Base-by-base conservation (phyloP, 2,888 invertebrate species). In the Aethes cnicana region DNA sequence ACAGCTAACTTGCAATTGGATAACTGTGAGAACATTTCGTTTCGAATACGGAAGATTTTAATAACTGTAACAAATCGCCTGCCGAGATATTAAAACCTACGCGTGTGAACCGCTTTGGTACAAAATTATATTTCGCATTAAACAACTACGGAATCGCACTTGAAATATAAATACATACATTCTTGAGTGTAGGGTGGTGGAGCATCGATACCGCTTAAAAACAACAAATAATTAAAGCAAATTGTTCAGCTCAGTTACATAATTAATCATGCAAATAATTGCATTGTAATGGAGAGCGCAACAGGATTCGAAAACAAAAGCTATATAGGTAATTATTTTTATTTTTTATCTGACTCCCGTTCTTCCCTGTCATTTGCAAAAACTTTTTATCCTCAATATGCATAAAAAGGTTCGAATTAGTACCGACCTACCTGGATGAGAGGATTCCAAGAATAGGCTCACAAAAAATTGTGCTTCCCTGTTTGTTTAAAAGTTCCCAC, bases 401-500 rank as follows among this genome's bases (percentile, higher is more conserved):
- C 69, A 69, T 70, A 77, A 76, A 75, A 83, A 78, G 74, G 72
- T 59, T 57, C 58, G 54, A 66, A 73, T 77, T 73, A 78, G 68
- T 69, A 61, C 59, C 61, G 63, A 59, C 68, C 82, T 89, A 87
- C 87, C 88, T 88, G 88, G 76, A 66, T 63, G 62, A 60, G 62
- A 64, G 63, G 57, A 64, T 85, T 85, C 86, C 67, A 54, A 74
- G 84, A 85, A 85, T 61, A 59, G 62, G 54, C 58, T 58, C 53
- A 71, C 69, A 77, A 84, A 84, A 85, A 82, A 74, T 61, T 48
- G 65, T 64, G 71, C 76, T 74, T 80, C 77, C 72, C 76, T 68
- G 71, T 77, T 75, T 71, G 73, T 74, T 78, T 66, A 68, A n/a
- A 73, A 69, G 77, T 87, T 86, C 88, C 85, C 88, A 88, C 84